Conservation (phyloP, 2,113 vertebrate genomes). For the Trogon melanurus region DNA sequence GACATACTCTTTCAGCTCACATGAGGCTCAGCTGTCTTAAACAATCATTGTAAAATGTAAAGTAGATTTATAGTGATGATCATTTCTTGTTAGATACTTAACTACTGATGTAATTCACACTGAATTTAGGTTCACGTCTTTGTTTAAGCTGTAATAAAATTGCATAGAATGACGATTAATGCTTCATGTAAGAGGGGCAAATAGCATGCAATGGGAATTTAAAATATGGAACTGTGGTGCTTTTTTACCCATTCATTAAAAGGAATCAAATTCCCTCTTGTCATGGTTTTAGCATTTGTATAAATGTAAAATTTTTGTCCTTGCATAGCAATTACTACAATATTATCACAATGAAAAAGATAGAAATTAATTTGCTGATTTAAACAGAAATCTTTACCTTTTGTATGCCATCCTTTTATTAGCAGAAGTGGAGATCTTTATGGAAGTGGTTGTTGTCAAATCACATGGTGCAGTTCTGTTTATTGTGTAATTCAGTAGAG, state of each 20-base stretch:
- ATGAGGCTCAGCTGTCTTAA: slow-evolving; percentile 74
- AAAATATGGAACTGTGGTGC: not conserved
- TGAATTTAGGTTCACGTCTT: not conserved
- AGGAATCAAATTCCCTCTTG: not conserved
- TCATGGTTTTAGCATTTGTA: not conserved
- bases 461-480: not conserved
- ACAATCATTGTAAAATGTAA: slow-evolving; percentile 65
- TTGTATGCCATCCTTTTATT: not conserved
- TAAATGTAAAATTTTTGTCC: not conserved
- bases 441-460: not conserved
- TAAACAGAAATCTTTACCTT: not conserved
- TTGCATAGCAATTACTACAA: not conserved
- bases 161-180: not conserved
- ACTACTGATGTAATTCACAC: slow-evolving; percentile 55
- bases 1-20: slow-evolving; percentile 57
- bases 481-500: not conserved
- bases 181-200: not conserved
- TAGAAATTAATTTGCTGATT: not conserved
- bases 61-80: slow-evolving; percentile 69
- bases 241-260: not conserved
- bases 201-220: not conserved
- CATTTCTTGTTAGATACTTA: slow-evolving; percentile 64
- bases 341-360: not conserved
- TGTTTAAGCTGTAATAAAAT: slow-evolving; percentile 40
- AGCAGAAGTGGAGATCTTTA: not conserved